phyloP scores from a whole-genome alignment of 2,113 vertebrate genomes.

The Oncorhynchus masou region DNA sequence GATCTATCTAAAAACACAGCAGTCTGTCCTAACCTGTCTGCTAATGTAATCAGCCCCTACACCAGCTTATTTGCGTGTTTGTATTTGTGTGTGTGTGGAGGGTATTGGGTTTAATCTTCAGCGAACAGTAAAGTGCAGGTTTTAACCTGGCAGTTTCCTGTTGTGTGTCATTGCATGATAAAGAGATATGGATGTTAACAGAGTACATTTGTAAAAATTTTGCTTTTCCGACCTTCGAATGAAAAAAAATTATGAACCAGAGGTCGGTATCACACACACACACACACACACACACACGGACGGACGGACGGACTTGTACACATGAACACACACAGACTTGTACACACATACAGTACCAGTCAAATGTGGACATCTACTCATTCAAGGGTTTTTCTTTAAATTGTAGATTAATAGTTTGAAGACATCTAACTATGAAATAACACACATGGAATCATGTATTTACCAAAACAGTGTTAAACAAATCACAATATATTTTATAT shows the following conservation, averaged over 20 bases:
- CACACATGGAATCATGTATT: no score
- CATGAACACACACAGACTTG: no score
- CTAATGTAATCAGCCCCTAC: slow-evolving; percentile 59
- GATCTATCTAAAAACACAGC: slow-evolving; percentile 70
- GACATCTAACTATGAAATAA: no score
- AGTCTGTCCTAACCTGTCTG: slow-evolving; percentile 61
- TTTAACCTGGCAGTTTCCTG: neutral
- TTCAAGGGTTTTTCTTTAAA: no score
- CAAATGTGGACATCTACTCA: no score
- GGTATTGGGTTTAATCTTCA: neutral
- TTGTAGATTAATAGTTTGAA: no score
- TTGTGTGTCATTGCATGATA: neutral
- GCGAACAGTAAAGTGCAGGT: neutral
- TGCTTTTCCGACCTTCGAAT: neutral
- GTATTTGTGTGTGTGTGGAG: neutral
- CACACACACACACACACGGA: no score
- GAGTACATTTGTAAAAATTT: neutral
- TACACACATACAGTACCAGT: no score
- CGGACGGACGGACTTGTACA: no score
- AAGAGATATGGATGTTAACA: neutral
- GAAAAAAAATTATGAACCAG: neutral
- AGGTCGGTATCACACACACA: neutral
- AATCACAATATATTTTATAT: no score
- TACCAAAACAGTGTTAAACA: no score
- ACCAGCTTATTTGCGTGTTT: slow-evolving; percentile 21